Percentiles rank a stretch among this genome's conserved stretches.
phyloP scores from a whole-genome alignment of 2,113 vertebrate genomes.

The Raphicerus campestris region DNA sequence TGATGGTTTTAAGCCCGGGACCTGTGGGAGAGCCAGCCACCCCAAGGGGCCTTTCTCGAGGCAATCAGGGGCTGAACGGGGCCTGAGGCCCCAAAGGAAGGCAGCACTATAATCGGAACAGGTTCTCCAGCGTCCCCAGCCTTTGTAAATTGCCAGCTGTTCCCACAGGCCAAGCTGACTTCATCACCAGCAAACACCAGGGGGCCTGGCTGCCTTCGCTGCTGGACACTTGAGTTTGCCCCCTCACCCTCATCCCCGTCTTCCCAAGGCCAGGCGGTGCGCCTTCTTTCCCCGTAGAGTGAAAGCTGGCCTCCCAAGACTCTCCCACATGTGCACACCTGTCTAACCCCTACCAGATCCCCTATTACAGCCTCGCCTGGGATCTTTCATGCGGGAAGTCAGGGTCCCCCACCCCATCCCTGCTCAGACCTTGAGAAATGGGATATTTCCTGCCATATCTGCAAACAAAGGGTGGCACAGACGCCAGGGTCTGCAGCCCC shows the following conservation, averaged over 20 bases:
- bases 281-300: neutral
- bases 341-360: neutral
- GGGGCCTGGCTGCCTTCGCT: neutral
- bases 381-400: accelerated
- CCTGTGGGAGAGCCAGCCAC: accelerated
- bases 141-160: neutral
- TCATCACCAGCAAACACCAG: accelerated
- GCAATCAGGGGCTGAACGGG: accelerated
- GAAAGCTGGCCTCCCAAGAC: neutral
- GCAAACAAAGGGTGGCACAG: neutral
- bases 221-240: neutral
- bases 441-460: neutral
- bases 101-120: accelerated
- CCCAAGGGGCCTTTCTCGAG: neutral
- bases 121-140: accelerated
- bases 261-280: accelerated
- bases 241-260: neutral
- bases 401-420: neutral
- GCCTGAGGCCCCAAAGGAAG: neutral
- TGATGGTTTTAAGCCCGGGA: neutral
- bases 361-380: neutral
- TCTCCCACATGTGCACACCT: accelerated
- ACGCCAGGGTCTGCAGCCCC: neutral
- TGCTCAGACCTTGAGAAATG: neutral
- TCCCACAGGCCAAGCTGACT: neutral